Percentiles rank a stretch among this genome's conserved stretches.
Evolutionary conservation across 2,888 invertebrate species (phyloP).

Genomic region (Sminthurides aquaticus): DNA sequence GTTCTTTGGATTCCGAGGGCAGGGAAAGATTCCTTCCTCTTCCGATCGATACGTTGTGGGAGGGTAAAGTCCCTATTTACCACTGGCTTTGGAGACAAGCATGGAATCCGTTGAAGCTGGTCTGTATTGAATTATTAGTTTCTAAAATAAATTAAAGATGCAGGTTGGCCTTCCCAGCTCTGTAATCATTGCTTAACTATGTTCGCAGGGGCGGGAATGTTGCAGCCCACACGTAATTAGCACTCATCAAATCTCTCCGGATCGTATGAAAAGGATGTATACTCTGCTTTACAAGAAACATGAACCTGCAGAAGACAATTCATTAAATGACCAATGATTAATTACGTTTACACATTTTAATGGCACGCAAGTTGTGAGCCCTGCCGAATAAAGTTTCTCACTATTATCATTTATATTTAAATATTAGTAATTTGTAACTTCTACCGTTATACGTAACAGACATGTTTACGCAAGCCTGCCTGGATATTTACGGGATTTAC

Average conservation of each 20-base stretch:
- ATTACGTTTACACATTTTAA: too few relatives aligned
- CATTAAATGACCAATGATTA: too few relatives aligned
- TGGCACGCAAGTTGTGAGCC: too few relatives aligned
- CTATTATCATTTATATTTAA: not conserved
- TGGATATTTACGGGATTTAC: too few relatives aligned
- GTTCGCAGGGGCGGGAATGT: constrained; percentile 33
- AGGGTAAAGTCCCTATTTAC: constrained; percentile 29
- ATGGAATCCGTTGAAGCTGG: constrained; percentile 36
- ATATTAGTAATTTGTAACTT: not conserved
- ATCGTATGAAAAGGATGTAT: constrained; percentile 29
- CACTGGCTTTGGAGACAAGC: constrained; percentile 41
- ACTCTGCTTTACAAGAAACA: not conserved
- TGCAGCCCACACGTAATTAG: constrained; percentile 34
- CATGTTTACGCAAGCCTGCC: not conserved
- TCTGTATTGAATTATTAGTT: constrained; percentile 15
- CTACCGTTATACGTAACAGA: not conserved
- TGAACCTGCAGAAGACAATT: not conserved
- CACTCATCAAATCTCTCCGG: constrained; percentile 34
- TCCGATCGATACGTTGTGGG: constrained; percentile 27
- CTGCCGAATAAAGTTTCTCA: not conserved
- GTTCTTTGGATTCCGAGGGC: constrained; percentile 26
- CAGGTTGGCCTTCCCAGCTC: not conserved
- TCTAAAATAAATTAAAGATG: constrained; percentile 6
- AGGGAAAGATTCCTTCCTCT: constrained; percentile 35
- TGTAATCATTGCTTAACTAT: too few relatives aligned